Conservation (phyloP, 2,888 invertebrate species). For the Cacoxenus indagator region DNA sequence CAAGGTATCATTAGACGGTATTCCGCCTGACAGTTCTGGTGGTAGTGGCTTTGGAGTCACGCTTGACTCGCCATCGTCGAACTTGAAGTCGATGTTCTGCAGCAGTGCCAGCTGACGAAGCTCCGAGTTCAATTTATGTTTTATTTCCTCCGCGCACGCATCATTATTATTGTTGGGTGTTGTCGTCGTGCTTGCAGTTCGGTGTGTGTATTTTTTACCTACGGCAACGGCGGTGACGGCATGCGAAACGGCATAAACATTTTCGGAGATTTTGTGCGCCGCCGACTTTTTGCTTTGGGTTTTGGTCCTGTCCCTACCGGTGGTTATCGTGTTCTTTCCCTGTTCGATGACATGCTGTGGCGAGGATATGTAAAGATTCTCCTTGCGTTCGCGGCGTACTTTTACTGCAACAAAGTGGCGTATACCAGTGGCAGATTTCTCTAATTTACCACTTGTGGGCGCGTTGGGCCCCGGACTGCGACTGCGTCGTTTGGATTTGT, state of each 20-base stretch:
- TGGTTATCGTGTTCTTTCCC: slow-evolving; percentile 42
- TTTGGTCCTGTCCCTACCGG: slow-evolving; percentile 39
- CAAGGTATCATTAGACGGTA: too few relatives aligned
- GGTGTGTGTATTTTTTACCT: slow-evolving; percentile 23
- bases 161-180: slow-evolving; percentile 45
- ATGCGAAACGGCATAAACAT: slow-evolving; percentile 68
- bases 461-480: slow-evolving; percentile 37
- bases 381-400: slow-evolving; percentile 62
- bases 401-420: slow-evolving; percentile 61
- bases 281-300: slow-evolving; percentile 52
- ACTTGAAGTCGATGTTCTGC: slow-evolving; percentile 68
- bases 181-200: slow-evolving; percentile 29
- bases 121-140: slow-evolving; percentile 52
- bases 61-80: slow-evolving; percentile 53
- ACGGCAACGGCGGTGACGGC: too few relatives aligned
- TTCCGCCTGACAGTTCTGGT: too few relatives aligned
- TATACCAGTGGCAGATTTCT: slow-evolving; percentile 42
- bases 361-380: slow-evolving; percentile 69
- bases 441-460: slow-evolving; percentile 2
- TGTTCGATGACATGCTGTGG: slow-evolving; percentile 67
- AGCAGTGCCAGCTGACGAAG: slow-evolving; percentile 62
- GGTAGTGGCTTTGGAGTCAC: not conserved
- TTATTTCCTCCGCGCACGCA: slow-evolving; percentile 30
- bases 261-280: slow-evolving; percentile 68
- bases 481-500: slow-evolving; percentile 58